Evolutionary conservation across 2,797 vertebrate genomes (phyloP), one percentile per base, ranked within the genome.

Genomic region (Tadarida brasiliensis): DNA sequence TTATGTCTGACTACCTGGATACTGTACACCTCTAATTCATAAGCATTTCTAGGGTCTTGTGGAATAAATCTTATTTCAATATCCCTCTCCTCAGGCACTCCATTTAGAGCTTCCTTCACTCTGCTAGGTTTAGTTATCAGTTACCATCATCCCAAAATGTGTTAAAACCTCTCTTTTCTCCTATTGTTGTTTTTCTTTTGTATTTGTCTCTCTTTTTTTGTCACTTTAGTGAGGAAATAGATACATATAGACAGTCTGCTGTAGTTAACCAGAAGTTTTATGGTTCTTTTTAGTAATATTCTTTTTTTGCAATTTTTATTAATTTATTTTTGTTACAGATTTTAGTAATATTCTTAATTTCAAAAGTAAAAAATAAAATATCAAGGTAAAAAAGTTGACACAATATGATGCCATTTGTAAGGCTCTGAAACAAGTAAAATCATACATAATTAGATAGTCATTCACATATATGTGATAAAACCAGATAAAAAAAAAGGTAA

Each of bases 141-240:
- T 74, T 89, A 86, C 12, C 16, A 11, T 68, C 44, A 57, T 85
- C 80, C 39, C 67, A 56, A 92, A 90, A 81, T 39, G 0, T 44
- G 4, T 81, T 85, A 74, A 88, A 89, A 44, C 39, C 49, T 81
- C 63, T 88, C 33, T 78, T 30, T 81, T 76, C 15, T 91, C 47
- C 33, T 87, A 5, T 81, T 83, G 14, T 78, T n/a, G 2, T 87
- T 63, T 93, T 49, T 86, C 26, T 80, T 59, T 67, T 81, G 8
- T 81, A 24, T 80, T 87, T 94, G 20, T 81, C 54, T 84, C 8
- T 20, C 5, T 87, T 47, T 68, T n/a, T 30, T 47, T 67, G 14
- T 82, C 47, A 87, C 86, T 95, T 89, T 44, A 73, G 94, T 95
- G 65, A 71, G 14, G 19, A 83, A 71, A 77, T 70, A 88, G 59